Conservation (phyloP, 2,797 vertebrate genomes). For the Rhynchotus rufescens region DNA sequence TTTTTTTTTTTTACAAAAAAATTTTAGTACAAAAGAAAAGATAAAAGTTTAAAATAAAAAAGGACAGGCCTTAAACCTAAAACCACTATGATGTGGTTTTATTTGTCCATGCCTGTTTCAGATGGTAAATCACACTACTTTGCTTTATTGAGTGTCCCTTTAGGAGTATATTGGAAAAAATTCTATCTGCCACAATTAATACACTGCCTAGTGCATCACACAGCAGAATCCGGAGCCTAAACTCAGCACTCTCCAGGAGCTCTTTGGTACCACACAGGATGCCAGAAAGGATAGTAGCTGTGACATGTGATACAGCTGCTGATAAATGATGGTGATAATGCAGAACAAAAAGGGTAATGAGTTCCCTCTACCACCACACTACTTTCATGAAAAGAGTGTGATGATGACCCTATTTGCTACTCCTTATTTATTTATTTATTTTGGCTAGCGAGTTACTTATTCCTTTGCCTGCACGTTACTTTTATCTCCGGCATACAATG, state of each 20-base stretch:
- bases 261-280: conserved; percentile 27
- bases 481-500: conserved; percentile 11
- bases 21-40: neutral
- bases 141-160: conserved; percentile 65
- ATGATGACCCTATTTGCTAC: conserved; percentile 40
- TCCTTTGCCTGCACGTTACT: conserved; percentile 11
- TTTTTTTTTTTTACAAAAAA: neutral
- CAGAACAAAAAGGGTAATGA: conserved; percentile 62
- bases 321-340: conserved; percentile 61
- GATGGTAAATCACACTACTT: conserved; percentile 64
- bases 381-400: conserved; percentile 44
- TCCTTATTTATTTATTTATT: neutral
- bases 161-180: conserved; percentile 70
- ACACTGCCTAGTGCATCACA: conserved; percentile 46
- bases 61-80: neutral
- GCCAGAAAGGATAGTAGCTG: conserved; percentile 51
- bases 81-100: neutral
- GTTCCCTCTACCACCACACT: conserved; percentile 16
- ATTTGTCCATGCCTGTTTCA: conserved; percentile 54
- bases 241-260: conserved; percentile 8
- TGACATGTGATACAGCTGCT: conserved; percentile 52
- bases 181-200: conserved; percentile 72
- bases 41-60: neutral
- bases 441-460: conserved; percentile 20
- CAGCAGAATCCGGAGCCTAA: neutral